Evolutionary conservation across 2,888 invertebrate genomes (phyloP).

Genomic region (Noctua janthina): DNA sequence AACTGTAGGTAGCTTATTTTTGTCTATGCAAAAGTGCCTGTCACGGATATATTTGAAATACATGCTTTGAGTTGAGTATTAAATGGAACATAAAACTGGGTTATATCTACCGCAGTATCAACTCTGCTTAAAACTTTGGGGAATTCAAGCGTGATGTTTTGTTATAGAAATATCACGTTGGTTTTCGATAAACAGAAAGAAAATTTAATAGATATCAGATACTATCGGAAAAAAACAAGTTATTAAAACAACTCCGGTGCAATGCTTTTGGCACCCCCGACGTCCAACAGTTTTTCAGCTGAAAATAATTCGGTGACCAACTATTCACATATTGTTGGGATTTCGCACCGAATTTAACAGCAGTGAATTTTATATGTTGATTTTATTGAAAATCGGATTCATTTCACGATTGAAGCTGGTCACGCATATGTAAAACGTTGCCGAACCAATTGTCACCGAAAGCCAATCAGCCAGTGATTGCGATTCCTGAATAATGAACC

Average conservation of each 20-base stretch:
- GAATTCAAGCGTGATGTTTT: background rate
- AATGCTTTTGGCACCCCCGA: background rate
- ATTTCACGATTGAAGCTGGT: constrained; percentile 48
- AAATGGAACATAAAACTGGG: background rate
- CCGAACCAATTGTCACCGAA: constrained; percentile 63
- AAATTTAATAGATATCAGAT: background rate
- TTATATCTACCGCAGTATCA: background rate
- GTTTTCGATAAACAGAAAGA: background rate
- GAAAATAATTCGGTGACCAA: background rate
- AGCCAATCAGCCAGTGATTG: constrained; percentile 69
- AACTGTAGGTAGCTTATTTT: no score
- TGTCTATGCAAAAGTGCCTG: no score
- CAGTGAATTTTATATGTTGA: constrained; percentile 41
- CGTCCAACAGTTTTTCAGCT: background rate
- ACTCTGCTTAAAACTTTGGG: background rate
- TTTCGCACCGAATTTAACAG: constrained; percentile 29
- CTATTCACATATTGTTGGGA: constrained; percentile 22
- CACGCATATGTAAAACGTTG: constrained; percentile 58
- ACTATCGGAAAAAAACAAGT: background rate
- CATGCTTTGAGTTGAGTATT: no score
- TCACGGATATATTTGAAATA: no score
- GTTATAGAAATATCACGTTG: background rate
- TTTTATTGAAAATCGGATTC: constrained; percentile 59
- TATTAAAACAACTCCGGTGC: background rate
- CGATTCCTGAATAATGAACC: constrained; percentile 67